These are phyloP conservation scores for Nephila pilipes DNA, from an alignment of 1,140 invertebrate genomes.

Conservation along the genomic window DNA sequence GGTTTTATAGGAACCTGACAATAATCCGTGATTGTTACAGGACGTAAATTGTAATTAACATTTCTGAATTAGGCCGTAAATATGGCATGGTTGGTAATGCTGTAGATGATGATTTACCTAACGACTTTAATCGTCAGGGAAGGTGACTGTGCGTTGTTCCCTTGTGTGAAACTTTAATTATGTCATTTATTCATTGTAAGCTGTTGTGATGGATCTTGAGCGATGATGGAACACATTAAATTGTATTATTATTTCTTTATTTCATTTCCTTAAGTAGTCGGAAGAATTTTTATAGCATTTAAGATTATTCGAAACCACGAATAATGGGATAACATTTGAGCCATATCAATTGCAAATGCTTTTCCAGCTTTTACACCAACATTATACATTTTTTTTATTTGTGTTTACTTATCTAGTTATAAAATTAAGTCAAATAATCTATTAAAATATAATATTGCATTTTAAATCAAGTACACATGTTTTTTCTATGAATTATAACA, in stretches of 20 bases:
- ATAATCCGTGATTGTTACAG: background rate
- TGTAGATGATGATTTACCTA: background rate
- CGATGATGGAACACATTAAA: background rate
- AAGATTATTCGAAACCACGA: no score
- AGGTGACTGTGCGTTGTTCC: background rate
- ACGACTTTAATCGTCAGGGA: background rate
- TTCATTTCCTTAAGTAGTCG: background rate
- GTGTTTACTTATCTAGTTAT: no score
- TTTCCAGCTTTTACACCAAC: no score
- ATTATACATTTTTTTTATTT: no score
- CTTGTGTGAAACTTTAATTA: background rate
- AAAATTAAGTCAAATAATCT: no score
- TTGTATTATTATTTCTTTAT: background rate
- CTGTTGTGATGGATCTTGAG: background rate
- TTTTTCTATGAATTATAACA: no score
- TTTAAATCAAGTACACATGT: no score
- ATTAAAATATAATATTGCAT: no score
- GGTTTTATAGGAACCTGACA: constrained; percentile 13
- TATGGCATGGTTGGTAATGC: background rate
- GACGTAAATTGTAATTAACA: constrained; percentile 23
- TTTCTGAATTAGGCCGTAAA: background rate
- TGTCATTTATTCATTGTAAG: background rate
- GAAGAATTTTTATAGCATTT: no score
- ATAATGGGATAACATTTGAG: no score
- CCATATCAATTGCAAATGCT: no score